Percentiles rank a stretch among this genome's conserved stretches.
These are phyloP conservation scores for Capromys pilorides DNA, from an alignment of 2,797 vertebrate species.

Conservation along the genomic window DNA sequence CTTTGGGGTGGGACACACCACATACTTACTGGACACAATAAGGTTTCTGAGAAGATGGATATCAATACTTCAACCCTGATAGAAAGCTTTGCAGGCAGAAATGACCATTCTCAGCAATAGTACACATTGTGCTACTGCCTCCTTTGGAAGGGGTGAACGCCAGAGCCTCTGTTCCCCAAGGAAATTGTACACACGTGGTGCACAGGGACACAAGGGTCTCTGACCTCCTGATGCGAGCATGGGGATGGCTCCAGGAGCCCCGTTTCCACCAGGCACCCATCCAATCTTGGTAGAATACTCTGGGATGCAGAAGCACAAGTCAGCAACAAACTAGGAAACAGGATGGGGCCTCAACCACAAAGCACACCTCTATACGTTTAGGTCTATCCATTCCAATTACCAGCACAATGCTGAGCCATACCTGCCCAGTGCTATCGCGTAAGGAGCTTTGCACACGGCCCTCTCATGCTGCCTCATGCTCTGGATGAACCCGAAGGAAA, in stretches of 20 bases:
- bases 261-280: background rate
- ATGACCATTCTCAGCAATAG: background rate
- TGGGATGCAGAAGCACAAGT: background rate
- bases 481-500: constrained; percentile 40
- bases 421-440: background rate
- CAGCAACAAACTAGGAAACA: background rate
- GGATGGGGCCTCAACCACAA: background rate
- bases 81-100: background rate
- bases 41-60: background rate
- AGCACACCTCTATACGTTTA: background rate
- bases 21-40: background rate
- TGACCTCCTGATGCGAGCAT: background rate
- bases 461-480: background rate
- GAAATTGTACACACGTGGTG: background rate
- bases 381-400: constrained; percentile 23
- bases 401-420: background rate
- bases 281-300: background rate
- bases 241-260: background rate
- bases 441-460: background rate
- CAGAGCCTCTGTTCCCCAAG: background rate
- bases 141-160: background rate
- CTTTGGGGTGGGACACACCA: background rate
- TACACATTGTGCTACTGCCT: background rate
- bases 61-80: background rate
- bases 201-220: background rate